Percentiles rank a stretch among this genome's conserved stretches.
Conservation (phyloP, 2,888 invertebrate genomes). For the Alloscopus bannaensis region DNA sequence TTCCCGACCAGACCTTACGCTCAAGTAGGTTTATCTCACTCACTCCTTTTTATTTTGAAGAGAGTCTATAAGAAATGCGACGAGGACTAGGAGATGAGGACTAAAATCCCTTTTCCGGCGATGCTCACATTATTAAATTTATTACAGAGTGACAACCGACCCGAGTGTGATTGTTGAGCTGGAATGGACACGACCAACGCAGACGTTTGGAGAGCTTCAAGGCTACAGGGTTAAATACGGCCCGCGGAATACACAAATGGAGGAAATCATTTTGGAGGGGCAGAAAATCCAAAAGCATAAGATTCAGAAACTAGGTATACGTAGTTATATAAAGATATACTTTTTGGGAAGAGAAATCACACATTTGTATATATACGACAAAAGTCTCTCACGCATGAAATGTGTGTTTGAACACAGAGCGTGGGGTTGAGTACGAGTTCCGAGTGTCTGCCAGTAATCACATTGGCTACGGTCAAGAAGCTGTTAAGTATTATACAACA, state of each 20-base stretch:
- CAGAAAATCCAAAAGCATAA: slow-evolving; percentile 69
- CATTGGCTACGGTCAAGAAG: slow-evolving; percentile 96
- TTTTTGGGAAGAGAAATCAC: too few species aligned
- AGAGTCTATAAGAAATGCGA: too few species aligned
- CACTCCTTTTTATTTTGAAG: too few species aligned
- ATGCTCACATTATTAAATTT: slow-evolving; percentile 74
- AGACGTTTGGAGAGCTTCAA: slow-evolving; percentile 91
- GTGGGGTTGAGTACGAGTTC: slow-evolving; percentile 97
- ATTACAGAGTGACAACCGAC: slow-evolving; percentile 85
- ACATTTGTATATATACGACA: too few species aligned
- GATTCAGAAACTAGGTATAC: slow-evolving; percentile 71
- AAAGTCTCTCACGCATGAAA: too few species aligned
- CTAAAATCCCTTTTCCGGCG: too few species aligned
- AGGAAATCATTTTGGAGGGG: slow-evolving; percentile 71
- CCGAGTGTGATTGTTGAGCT: slow-evolving; percentile 92
- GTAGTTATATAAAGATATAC: too few species aligned
- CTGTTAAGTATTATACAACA: slow-evolving; percentile 91
- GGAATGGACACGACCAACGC: slow-evolving; percentile 93
- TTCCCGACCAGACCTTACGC: slow-evolving; percentile 86
- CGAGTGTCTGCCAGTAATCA: slow-evolving; percentile 96
- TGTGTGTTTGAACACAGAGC: slow-evolving; percentile 78
- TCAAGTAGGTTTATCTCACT: slow-evolving; percentile 80
- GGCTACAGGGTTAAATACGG: slow-evolving; percentile 93
- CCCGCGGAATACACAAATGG: slow-evolving; percentile 76
- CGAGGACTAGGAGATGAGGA: too few species aligned